Base-by-base conservation (phyloP, 2,888 invertebrate genomes). In the Dolichomitus sp. region DNA sequence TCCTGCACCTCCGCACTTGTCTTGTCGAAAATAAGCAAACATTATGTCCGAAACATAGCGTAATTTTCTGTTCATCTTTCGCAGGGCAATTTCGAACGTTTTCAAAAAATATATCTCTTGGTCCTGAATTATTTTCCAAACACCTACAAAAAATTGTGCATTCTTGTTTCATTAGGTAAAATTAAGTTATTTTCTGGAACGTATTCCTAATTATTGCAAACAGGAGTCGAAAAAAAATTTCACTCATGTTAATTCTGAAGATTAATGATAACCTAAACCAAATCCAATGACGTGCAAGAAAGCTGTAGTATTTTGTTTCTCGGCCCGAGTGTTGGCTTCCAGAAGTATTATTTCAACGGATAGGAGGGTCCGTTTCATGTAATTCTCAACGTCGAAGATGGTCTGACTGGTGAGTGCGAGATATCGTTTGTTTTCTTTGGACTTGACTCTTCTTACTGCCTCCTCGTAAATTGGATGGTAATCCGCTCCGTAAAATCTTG, bases 221-320 rank as follows among this genome's bases (percentile, higher is more conserved):
- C n/a, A 48, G 48, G 17, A 17, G 17, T 17, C 3, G n/a, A 48
- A 17, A 48, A 2, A 3, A n/a, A 17, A n/a, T n/a, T 17, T 48
- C 17, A 17, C 14, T 48, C 48, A n/a, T 6, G 17, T 33, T 66
- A 52, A 61, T 17, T 57, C 17, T 30, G 30, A 12, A 23, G 59
- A 37, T 59, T 5, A 17, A 37, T 92, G 80, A 86, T 74, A 77
- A 92, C 89, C 93, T 86, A 94, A 87, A 88, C 96, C 96, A 57
- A 96, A 95, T 12, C 96, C 97, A 42, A 96, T 95, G 7, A 97
- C 94, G 90, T 96, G 96, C 0, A 97, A 87, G 86, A 94, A 96
- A 0, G 96, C 96, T 7, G 94, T 93, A 45, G 94, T 95, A 30
- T 93, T 94, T 3, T 91, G 93, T 0, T 93, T 93, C 12, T 91